phyloP scores from a whole-genome alignment of 2,797 vertebrate species.

The Hoplostethus mediterraneus region DNA sequence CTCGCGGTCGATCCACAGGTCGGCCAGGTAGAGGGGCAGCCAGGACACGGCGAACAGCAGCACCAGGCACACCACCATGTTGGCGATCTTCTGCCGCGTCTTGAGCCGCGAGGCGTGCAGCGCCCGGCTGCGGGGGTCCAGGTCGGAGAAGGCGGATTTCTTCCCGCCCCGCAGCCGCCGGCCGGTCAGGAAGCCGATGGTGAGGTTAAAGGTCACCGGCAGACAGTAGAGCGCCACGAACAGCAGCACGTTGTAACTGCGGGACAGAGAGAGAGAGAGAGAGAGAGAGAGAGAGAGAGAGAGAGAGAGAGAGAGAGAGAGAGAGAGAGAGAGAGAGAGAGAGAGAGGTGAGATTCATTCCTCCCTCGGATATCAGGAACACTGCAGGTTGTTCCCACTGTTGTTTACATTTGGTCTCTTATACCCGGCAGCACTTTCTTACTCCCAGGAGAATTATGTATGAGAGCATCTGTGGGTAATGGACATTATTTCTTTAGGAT shows the following conservation, averaged over 20 bases:
- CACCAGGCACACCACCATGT: conserved; percentile 93
- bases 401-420: neutral
- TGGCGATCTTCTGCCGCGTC: conserved; percentile 91
- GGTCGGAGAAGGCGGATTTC: conserved; percentile 79
- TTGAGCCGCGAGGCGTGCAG: conserved; percentile 89
- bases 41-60: conserved; percentile 90
- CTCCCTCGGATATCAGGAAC: neutral
- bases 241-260: conserved; percentile 89
- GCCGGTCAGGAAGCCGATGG: conserved; percentile 91
- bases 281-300: too few relatives aligned
- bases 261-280: conserved; percentile 20
- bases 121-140: conserved; percentile 84
- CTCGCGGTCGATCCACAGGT: conserved; percentile 92
- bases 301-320: too few relatives aligned
- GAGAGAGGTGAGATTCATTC: too few relatives aligned
- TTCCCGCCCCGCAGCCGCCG: conserved; percentile 87
- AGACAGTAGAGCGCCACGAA: conserved; percentile 94
- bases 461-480: neutral
- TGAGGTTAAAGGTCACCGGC: conserved; percentile 92
- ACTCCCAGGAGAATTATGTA: neutral
- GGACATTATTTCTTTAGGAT: neutral
- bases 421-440: neutral
- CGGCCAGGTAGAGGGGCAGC: conserved; percentile 91
- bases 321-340: too few relatives aligned
- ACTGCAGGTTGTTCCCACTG: neutral